A percentile compares a stretch with the other conserved stretches of the same genome.
Evolutionary conservation across 2,113 vertebrate genomes (phyloP).

Genomic region (Hystrix brachyura): DNA sequence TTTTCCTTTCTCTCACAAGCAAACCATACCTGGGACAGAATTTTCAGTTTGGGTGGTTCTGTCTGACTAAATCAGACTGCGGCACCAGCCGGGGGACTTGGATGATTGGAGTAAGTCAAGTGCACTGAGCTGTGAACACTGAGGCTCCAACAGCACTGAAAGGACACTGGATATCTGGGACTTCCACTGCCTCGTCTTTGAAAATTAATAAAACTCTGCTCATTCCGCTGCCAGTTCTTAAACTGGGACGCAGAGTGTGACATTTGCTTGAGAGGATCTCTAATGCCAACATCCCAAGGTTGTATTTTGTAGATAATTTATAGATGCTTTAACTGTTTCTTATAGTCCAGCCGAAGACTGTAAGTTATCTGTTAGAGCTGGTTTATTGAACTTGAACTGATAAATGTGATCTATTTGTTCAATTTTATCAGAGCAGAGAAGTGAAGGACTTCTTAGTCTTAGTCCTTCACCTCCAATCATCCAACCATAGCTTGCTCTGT

Average conservation of each 20-base stretch:
- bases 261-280: neutral
- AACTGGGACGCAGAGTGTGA: neutral
- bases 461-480: too few species aligned
- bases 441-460: neutral
- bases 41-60: neutral
- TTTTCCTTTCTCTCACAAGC: neutral
- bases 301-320: neutral
- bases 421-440: neutral
- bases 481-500: neutral
- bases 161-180: neutral
- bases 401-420: neutral
- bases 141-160: neutral
- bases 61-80: neutral
- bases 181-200: neutral
- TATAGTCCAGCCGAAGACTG: neutral
- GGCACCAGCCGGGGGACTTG: neutral
- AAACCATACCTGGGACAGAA: neutral
- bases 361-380: neutral
- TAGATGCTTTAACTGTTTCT: neutral
- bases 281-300: neutral
- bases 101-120: neutral
- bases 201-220: neutral
- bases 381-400: conserved; percentile 6
- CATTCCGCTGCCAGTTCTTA: neutral
- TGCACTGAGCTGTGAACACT: neutral